Evolutionary conservation across 2,888 invertebrate genomes (phyloP).

Genomic region (Aproaerema taeniolella): DNA sequence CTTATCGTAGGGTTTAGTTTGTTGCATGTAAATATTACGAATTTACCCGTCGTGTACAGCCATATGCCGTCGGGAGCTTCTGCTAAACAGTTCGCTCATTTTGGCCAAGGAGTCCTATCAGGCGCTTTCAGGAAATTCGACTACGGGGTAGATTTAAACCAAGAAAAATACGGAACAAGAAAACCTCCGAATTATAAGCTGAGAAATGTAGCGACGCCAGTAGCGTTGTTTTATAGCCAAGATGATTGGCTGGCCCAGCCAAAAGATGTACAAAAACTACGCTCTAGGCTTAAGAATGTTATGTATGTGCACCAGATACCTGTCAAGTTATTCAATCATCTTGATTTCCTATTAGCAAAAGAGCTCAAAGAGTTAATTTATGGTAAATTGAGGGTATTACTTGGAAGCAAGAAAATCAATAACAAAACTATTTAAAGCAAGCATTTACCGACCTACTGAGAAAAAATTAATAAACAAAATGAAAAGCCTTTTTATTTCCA

Average conservation of each 20-base stretch:
- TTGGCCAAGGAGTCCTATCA: constrained; percentile 60
- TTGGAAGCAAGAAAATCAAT: no score
- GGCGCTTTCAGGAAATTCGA: constrained; percentile 47
- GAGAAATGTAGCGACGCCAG: constrained; percentile 39
- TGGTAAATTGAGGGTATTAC: neutral
- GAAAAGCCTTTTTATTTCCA: no score
- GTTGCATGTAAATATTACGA: constrained; percentile 74
- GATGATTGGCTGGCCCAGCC: constrained; percentile 82
- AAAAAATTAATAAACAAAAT: no score
- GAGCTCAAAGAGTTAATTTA: constrained; percentile 33
- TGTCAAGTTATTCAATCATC: constrained; percentile 57
- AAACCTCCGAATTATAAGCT: constrained; percentile 46
- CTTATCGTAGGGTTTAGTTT: constrained; percentile 76
- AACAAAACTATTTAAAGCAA: no score
- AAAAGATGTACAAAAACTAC: constrained; percentile 73
- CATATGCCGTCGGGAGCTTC: constrained; percentile 77
- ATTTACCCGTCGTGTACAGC: constrained; percentile 72
- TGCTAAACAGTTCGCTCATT: constrained; percentile 71
- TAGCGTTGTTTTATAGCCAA: constrained; percentile 52
- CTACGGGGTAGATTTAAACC: constrained; percentile 41
- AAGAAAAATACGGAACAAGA: constrained; percentile 36
- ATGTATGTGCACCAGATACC: constrained; percentile 75
- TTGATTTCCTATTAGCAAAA: constrained; percentile 53
- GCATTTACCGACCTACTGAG: no score
- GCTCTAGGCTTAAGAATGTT: constrained; percentile 67